Conservation (phyloP, 1,140 invertebrate genomes). For the Paraescarpia echinospica region DNA sequence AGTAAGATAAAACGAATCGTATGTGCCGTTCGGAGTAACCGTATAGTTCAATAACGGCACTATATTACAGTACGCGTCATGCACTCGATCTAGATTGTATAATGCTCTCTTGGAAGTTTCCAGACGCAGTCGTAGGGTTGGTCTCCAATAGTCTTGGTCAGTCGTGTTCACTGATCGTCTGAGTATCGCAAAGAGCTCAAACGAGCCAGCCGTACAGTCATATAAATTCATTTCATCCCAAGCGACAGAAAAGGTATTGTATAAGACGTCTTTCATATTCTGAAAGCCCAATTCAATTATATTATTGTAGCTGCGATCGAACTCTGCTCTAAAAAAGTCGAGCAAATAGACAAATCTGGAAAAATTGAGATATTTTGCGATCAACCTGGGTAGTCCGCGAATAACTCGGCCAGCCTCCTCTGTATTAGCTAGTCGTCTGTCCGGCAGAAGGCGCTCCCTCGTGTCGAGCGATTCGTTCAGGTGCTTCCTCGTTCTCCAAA, state of each 20-base stretch:
- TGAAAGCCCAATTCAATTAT: neutral
- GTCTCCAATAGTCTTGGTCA: neutral
- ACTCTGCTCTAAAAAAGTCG: no score
- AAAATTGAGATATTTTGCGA: neutral
- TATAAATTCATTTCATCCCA: neutral
- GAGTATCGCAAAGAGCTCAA: neutral
- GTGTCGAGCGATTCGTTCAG: neutral
- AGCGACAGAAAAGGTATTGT: neutral
- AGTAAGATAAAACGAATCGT: neutral
- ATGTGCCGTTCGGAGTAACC: neutral
- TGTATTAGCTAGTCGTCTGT: neutral
- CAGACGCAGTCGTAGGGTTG: neutral
- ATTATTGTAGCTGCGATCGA: neutral
- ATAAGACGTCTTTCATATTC: neutral
- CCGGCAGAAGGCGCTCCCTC: neutral
- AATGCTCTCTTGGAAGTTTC: neutral
- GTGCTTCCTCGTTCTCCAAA: neutral
- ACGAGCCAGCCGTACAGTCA: neutral
- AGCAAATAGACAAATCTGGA: neutral
- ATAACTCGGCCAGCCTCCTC: neutral
- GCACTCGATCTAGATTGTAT: neutral
- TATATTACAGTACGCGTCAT: neutral
- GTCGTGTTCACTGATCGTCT: neutral
- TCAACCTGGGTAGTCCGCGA: neutral
- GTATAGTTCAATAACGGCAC: neutral